These are phyloP conservation scores for Papilio aristodemus DNA, from an alignment of 1,140 invertebrate genomes.

Conservation along the genomic window DNA sequence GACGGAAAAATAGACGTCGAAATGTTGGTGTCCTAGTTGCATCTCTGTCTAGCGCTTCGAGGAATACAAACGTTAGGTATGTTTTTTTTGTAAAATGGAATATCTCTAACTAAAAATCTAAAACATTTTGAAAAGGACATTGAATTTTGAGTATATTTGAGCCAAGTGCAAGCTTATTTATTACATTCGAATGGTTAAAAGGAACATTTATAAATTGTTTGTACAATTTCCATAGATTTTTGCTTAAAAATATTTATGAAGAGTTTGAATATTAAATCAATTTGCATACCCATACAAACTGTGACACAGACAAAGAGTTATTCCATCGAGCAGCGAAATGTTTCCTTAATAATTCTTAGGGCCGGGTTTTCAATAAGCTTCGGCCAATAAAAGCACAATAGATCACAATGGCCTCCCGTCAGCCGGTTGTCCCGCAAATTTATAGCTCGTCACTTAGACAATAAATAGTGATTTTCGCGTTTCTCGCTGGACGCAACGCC, in stretches of 20 bases:
- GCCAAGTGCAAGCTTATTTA: no score
- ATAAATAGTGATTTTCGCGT: constrained; percentile 77
- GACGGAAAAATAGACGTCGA: no score
- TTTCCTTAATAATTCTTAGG: constrained; percentile 40
- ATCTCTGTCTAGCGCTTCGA: no score
- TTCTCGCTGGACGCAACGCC: constrained; percentile 52
- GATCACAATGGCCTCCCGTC: constrained; percentile 61
- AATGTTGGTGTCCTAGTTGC: no score
- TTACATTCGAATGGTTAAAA: no score
- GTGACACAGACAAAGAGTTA: constrained; percentile 16
- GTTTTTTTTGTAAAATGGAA: no score
- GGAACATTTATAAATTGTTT: background rate
- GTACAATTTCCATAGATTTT: background rate
- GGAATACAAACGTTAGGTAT: no score
- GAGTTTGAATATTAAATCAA: constrained; percentile 7
- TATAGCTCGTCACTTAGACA: constrained; percentile 74
- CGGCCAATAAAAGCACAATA: constrained; percentile 56
- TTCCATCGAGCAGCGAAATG: constrained; percentile 10
- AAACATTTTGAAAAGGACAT: no score
- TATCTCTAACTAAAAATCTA: no score
- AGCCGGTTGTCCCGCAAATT: constrained; percentile 57
- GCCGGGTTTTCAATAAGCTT: constrained; percentile 55
- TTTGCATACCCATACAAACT: constrained; percentile 13
- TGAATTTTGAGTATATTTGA: no score
- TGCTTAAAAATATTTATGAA: background rate